A percentile compares a stretch with the other conserved stretches of the same genome.
These are phyloP conservation scores for Caenorhabditis brenneri DNA, from an alignment of 1,140 invertebrate species.

Conservation along the genomic window DNA sequence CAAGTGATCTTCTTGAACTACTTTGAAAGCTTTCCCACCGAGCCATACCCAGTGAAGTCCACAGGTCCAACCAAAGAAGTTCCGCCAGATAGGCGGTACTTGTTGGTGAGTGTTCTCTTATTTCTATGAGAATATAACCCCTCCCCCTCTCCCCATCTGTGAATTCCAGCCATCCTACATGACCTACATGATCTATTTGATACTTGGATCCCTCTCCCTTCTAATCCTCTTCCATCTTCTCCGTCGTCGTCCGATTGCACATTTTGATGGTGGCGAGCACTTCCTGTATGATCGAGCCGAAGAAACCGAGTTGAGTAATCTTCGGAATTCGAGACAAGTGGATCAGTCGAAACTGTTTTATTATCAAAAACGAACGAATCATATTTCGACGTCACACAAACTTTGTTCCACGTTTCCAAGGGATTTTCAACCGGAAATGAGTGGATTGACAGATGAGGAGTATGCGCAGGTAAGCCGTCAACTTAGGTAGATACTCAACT, in stretches of 20 bases:
- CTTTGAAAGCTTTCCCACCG: background rate
- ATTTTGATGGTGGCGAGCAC: background rate
- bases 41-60: background rate
- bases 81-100: background rate
- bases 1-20: background rate
- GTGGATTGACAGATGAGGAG: background rate
- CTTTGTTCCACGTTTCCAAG: background rate
- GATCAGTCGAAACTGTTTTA: background rate
- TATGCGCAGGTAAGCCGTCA: background rate
- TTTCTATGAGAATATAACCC: no score
- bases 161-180: slow-evolving; percentile 1
- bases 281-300: background rate
- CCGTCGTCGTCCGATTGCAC: background rate
- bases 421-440: background rate
- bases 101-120: background rate
- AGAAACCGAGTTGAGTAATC: background rate
- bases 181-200: background rate
- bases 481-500: no score
- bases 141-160: no score
- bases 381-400: background rate
- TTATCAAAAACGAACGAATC: slow-evolving; percentile 1
- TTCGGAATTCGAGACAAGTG: background rate
- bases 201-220: background rate
- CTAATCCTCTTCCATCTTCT: background rate
- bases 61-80: background rate